phyloP scores from a whole-genome alignment of 2,797 vertebrate genomes.

The Ambastaia sidthimunki region DNA sequence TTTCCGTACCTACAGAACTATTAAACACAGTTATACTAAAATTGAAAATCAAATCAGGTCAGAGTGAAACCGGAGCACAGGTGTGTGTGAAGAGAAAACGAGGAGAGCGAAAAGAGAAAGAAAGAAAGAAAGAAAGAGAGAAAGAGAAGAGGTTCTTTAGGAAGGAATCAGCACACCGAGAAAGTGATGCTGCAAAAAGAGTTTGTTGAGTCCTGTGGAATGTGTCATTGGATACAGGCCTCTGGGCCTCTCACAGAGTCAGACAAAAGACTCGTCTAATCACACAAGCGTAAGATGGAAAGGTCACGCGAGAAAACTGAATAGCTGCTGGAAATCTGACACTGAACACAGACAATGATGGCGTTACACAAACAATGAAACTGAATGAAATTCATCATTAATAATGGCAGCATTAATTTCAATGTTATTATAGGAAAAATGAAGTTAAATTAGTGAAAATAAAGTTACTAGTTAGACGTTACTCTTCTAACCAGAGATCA shows the following conservation, averaged over 20 bases:
- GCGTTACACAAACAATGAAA: conserved; percentile 28
- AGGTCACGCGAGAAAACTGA: conserved; percentile 50
- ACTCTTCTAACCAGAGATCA: neutral
- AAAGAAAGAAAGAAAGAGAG: neutral
- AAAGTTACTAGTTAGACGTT: neutral
- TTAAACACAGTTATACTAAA: conserved; percentile 3
- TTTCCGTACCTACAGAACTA: neutral
- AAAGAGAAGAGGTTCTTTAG: neutral
- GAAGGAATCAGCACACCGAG: conserved; percentile 8
- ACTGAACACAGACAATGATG: conserved; percentile 24
- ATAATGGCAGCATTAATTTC: neutral
- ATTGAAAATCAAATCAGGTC: conserved; percentile 39
- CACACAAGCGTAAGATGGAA: conserved; percentile 58
- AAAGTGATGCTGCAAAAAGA: conserved; percentile 15
- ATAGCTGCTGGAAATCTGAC: conserved; percentile 40
- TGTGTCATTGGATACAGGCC: conserved; percentile 63
- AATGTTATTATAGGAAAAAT: neutral
- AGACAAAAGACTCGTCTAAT: conserved; percentile 67
- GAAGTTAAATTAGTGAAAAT: neutral
- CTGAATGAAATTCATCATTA: neutral
- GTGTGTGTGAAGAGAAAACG: conserved; percentile 29
- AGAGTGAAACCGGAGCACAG: conserved; percentile 17
- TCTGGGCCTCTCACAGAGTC: conserved; percentile 31
- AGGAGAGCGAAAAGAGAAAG: neutral
- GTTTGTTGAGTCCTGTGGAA: conserved; percentile 69